phyloP scores from a whole-genome alignment of 2,888 invertebrate genomes.

The Drosophila silvestris region DNA sequence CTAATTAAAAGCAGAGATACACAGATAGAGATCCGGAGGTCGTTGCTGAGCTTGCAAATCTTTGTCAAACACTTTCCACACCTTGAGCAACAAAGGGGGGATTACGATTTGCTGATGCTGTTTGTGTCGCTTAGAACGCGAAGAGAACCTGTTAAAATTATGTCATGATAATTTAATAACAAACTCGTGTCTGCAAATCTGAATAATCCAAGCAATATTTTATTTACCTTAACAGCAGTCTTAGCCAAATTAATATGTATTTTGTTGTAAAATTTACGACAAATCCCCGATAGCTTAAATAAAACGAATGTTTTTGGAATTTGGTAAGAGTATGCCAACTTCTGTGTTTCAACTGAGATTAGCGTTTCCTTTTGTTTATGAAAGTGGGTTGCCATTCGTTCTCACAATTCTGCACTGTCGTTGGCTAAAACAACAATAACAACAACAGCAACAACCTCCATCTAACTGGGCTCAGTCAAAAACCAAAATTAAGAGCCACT shows the following conservation, averaged over 20 bases:
- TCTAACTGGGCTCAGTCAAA: slow-evolving; percentile 56
- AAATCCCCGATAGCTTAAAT: not conserved
- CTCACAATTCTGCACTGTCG: slow-evolving; percentile 60
- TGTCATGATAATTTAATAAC: not conserved
- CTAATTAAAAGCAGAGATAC: slow-evolving; percentile 59
- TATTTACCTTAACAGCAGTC: not conserved
- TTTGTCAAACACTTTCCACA: slow-evolving; percentile 26
- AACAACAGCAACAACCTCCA: slow-evolving; percentile 27
- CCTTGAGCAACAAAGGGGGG: slow-evolving; percentile 2
- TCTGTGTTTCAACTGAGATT: slow-evolving; percentile 5
- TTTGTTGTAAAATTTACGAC: slow-evolving; percentile 2
- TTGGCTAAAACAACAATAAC: slow-evolving; percentile 8
- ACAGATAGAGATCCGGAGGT: slow-evolving; percentile 12
- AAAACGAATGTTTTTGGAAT: not conserved
- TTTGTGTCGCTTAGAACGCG: not conserved
- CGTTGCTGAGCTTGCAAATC: slow-evolving; percentile 16
- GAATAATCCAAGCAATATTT: not conserved
- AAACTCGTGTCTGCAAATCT: not conserved
- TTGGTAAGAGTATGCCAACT: slow-evolving; percentile 36
- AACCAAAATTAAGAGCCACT: slow-evolving; percentile 64
- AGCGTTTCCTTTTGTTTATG: slow-evolving; percentile 54
- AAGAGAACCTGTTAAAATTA: not conserved
- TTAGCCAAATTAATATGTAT: slow-evolving; percentile 1
- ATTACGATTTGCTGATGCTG: slow-evolving; percentile 1
- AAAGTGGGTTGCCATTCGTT: slow-evolving; percentile 64